Percentiles rank a stretch among this genome's conserved stretches.
These are phyloP conservation scores for Steatornis caripensis DNA, from an alignment of 2,113 vertebrate genomes.

Conservation along the genomic window DNA sequence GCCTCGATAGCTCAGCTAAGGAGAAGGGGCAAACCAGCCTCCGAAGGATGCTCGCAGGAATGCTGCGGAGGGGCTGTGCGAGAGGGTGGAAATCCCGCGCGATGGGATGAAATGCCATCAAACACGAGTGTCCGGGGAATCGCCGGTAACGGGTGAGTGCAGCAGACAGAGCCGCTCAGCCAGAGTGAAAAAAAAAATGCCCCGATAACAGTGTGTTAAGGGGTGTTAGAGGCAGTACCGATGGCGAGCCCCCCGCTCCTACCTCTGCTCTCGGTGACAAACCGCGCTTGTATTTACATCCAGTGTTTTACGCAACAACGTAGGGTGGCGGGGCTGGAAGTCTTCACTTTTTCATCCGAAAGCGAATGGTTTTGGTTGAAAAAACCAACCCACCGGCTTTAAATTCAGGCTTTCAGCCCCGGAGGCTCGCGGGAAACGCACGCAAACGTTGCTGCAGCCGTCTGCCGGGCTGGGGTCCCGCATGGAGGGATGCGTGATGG, in stretches of 20 bases:
- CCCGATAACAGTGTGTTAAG: background rate
- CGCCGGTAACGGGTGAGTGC: fast-evolving
- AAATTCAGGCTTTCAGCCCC: background rate
- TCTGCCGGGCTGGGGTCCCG: background rate
- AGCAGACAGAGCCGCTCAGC: background rate
- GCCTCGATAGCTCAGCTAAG: background rate
- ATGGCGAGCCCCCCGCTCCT: background rate
- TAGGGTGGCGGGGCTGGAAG: background rate
- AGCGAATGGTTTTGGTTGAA: background rate
- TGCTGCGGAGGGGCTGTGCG: background rate
- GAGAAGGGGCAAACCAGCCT: background rate
- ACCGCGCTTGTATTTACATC: background rate
- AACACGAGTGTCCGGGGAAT: background rate
- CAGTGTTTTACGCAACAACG: background rate
- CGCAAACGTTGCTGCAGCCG: fast-evolving
- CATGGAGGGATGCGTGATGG: background rate
- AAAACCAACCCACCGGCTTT: background rate
- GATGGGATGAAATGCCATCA: background rate
- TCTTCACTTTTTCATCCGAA: background rate
- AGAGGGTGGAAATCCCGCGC: background rate
- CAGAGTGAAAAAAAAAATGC: background rate
- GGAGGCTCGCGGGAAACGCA: background rate
- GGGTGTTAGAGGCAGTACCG: background rate
- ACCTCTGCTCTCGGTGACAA: background rate
- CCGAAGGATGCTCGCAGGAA: background rate